phyloP scores from a whole-genome alignment of 2,888 invertebrate species.

The Lamellibrachia columna region DNA sequence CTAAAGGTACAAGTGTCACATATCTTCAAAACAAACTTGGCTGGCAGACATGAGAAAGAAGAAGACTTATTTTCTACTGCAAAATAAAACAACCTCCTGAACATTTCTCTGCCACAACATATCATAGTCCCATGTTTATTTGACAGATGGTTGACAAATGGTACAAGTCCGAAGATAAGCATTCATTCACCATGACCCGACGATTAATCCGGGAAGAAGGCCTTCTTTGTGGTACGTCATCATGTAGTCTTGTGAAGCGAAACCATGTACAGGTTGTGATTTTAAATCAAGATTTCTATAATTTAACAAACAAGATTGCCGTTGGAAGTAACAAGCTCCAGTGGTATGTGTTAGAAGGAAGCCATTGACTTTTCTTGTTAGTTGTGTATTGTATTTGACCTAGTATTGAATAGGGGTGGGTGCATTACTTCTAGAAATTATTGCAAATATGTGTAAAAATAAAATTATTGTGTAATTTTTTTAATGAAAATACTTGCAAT shows the following conservation, averaged over 20 bases:
- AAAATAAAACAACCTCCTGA: too few species aligned
- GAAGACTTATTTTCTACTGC: too few species aligned
- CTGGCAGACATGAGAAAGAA: too few species aligned
- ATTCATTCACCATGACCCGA: slow-evolving; percentile 84
- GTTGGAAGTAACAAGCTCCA: background rate
- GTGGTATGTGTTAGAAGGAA: background rate
- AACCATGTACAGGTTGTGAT: background rate
- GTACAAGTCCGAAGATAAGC: slow-evolving; percentile 84
- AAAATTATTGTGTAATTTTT: too few species aligned
- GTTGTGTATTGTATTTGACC: background rate
- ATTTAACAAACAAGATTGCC: background rate
- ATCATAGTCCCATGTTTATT: background rate
- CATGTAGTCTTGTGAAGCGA: background rate
- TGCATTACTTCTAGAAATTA: too few species aligned
- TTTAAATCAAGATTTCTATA: background rate
- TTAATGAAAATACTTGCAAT: too few species aligned
- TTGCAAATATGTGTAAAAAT: too few species aligned
- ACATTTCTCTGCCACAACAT: too few species aligned
- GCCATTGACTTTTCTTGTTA: background rate
- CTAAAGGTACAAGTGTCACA: too few species aligned
- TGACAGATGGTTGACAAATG: slow-evolving; percentile 81
- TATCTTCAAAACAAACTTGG: too few species aligned
- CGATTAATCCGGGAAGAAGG: slow-evolving; percentile 92
- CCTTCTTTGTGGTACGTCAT: slow-evolving; percentile 81
- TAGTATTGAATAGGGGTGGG: background rate